Evolutionary conservation across 2,113 vertebrate species (phyloP).

Genomic region (Pseudorhombus dupliciocellatus): DNA sequence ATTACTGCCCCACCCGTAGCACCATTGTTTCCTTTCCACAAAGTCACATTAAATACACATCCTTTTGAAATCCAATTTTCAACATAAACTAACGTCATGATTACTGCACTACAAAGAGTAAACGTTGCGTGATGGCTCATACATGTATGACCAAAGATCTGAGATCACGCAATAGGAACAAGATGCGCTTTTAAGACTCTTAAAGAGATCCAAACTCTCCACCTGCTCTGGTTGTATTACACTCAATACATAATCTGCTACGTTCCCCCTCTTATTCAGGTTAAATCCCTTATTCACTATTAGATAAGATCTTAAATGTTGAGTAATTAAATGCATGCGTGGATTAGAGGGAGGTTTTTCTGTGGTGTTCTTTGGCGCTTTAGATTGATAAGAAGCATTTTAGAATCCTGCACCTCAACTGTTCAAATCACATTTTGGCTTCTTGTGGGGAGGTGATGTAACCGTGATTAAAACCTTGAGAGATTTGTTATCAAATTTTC

Average conservation of each 20-base stretch:
- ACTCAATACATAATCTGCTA: neutral
- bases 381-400: constrained; percentile 1
- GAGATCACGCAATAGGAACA: too few relatives aligned
- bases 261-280: constrained; percentile 1
- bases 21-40: neutral
- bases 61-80: neutral
- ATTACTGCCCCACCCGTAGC: neutral
- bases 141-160: too few relatives aligned
- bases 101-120: too few relatives aligned
- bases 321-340: neutral
- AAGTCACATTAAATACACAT: neutral
- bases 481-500: neutral
- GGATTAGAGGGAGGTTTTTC: neutral
- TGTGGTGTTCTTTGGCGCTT: neutral
- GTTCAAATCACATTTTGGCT: neutral
- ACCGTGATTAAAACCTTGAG: neutral
- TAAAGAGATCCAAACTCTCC: too few relatives aligned
- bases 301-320: too few relatives aligned
- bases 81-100: neutral
- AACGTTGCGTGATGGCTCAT: too few relatives aligned
- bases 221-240: neutral
- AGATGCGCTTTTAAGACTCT: too few relatives aligned
- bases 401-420: neutral
- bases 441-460: neutral
- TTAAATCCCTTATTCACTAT: constrained; percentile 3